Evolutionary conservation across 2,888 invertebrate species (phyloP).

Genomic region (Melanophora roralis): DNA sequence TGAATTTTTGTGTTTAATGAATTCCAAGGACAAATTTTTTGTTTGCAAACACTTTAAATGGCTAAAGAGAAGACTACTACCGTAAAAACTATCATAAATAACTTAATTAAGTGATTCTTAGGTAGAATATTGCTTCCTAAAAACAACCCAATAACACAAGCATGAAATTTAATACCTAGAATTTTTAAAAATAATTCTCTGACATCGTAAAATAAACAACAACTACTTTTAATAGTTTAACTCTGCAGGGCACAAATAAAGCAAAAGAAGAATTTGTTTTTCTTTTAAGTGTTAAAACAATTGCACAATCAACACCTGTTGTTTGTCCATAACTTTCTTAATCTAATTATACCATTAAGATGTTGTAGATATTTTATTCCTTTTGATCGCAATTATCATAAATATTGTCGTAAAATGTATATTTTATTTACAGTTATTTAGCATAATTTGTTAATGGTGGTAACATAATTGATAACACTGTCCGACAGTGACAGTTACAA

Average conservation of each 20-base stretch:
- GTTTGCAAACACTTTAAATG: too few relatives aligned
- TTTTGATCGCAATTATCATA: background rate
- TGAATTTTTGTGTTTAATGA: too few relatives aligned
- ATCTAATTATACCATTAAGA: background rate
- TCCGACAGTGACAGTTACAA: background rate
- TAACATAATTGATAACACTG: background rate
- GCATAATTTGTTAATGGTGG: background rate
- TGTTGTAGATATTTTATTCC: background rate
- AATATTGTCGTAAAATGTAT: background rate
- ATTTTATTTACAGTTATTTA: background rate
- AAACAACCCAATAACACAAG: too few relatives aligned
- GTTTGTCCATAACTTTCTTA: slow-evolving; percentile 1
- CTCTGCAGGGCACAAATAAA: background rate
- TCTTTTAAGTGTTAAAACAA: slow-evolving; percentile 1
- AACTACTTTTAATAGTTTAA: too few relatives aligned
- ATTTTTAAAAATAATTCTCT: too few relatives aligned
- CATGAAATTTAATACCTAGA: too few relatives aligned
- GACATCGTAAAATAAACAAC: too few relatives aligned
- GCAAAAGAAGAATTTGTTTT: background rate
- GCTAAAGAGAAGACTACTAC: too few relatives aligned
- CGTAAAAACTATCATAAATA: too few relatives aligned
- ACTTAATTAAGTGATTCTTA: too few relatives aligned
- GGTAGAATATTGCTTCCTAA: too few relatives aligned
- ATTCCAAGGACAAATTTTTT: too few relatives aligned
- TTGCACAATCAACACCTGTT: slow-evolving; percentile 45